Evolutionary conservation across 2,888 invertebrate genomes (phyloP).

Genomic region (Gastracanthus pulcherrimus): DNA sequence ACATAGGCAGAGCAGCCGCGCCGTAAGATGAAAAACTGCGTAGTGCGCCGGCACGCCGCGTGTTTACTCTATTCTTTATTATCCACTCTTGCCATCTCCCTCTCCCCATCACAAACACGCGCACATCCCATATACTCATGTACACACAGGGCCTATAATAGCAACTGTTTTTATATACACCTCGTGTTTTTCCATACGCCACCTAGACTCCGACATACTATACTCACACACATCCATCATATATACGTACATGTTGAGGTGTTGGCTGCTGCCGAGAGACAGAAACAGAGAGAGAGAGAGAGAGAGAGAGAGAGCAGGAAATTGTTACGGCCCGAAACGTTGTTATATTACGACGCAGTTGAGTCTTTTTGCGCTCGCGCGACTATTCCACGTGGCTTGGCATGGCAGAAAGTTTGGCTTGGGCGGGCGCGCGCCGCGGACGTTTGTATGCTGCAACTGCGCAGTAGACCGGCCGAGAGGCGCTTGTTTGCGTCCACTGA

Average conservation of each 20-base stretch:
- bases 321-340: not conserved
- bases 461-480: not conserved
- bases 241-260: not conserved
- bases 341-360: not conserved
- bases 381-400: not conserved
- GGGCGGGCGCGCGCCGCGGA: too few species aligned
- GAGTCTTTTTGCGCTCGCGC: not conserved
- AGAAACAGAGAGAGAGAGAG: too few species aligned
- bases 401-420: too few species aligned
- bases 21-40: slow-evolving; percentile 12
- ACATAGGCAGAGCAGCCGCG: not conserved
- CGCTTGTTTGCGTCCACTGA: not conserved
- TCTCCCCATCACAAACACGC: not conserved
- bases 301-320: too few species aligned
- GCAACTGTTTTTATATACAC: not conserved
- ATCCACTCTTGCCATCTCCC: slow-evolving; percentile 5
- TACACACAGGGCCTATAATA: too few species aligned
- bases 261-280: not conserved
- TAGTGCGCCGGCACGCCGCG: not conserved
- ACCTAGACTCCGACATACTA: not conserved
- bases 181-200: not conserved
- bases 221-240: not conserved
- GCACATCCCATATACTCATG: too few species aligned
- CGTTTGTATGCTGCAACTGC: not conserved
- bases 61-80: slow-evolving; percentile 44